Evolutionary conservation across 92 coral and sea anemone genomes (phyloP), one percentile per base, ranked within the genome.

Genomic region (Chrysogorgia sp.): DNA sequence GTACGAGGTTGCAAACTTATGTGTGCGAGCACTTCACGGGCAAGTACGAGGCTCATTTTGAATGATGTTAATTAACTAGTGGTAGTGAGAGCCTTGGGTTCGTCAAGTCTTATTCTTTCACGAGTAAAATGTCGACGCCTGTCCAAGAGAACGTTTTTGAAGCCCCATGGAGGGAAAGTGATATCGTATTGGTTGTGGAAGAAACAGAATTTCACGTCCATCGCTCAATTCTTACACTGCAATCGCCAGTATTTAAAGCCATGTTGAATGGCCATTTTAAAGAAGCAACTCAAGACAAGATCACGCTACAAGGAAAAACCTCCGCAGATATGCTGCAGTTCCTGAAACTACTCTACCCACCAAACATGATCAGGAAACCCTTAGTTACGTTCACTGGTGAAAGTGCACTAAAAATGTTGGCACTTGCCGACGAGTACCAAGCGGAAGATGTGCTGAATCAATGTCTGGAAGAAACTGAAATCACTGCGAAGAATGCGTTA

Each of bases 211-310:
- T 69, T 49, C 76, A 69, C 55, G 60, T 69, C 25, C 76, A 69
- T 69, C 76, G 76, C 60, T 69, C 37, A 20, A 69, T 69, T 69
- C 60, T 69, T 24, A 45, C 76, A 9, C 13, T 69, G 23, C 76
- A 69, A 47, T 69, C 76, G 4, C 59, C 60, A 34, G 59, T 26
- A 21, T 69, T 69, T 24, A 48, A 49, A 28, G 60, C 76, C 59
- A 69, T 69, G 76, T 65, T 65, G 10, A 37, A 65, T 40, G 72
- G 72, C 12, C 72, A 65, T 26, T 65, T 65, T 40, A 24, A n/a
- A 35, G 72, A 65, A n/a, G 50, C 72, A 0, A 65, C 1, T 17
- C 52, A 45, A 35, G 53, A 65, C 31, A 45, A 49, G 3, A 33
- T 65, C 23, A 6, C 55, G 6, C 37, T 65, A 22, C 30, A 65